Evolutionary conservation across 30 jellyfish, hydroid and myxozoan genomes (phyloP).

Genomic region (Cassiopea xamachana): DNA sequence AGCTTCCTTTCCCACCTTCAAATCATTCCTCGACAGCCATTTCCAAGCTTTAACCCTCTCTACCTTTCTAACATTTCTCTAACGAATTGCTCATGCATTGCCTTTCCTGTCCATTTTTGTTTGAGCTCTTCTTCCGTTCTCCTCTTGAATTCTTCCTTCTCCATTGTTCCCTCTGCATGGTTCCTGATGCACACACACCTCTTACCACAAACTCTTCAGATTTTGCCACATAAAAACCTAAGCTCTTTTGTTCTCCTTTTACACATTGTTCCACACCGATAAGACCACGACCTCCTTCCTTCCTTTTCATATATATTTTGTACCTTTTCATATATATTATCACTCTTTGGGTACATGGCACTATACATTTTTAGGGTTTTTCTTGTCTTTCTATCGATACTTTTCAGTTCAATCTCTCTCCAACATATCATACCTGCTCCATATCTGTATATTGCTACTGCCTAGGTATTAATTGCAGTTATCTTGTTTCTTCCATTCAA

Average conservation of each 20-base stretch:
- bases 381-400: conserved; percentile 15
- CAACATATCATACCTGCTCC: background rate
- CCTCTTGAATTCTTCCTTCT: conserved; percentile 48
- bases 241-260: too few species aligned
- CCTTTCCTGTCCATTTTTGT: too few species aligned
- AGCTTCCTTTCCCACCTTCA: conserved; percentile 30
- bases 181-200: conserved; percentile 38
- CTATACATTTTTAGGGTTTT: conserved; percentile 19
- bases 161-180: conserved; percentile 55
- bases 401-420: background rate
- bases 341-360: conserved; percentile 15
- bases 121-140: conserved; percentile 50
- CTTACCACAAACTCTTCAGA: background rate
- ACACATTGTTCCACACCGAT: too few species aligned
- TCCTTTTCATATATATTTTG: background rate
- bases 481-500: too few species aligned
- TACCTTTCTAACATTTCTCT: conserved; percentile 35
- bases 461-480: too few species aligned
- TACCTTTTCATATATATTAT: conserved; percentile 7
- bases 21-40: conserved; percentile 42
- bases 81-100: too few species aligned
- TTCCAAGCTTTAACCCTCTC: conserved; percentile 29
- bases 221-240: too few species aligned
- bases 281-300: conserved; percentile 7
- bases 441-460: background rate